Evolutionary conservation across 37 sponge, comb jelly and placozoan genomes (phyloP), one percentile per base, ranked within the genome.

Genomic region (Chondrosia reniformis): DNA sequence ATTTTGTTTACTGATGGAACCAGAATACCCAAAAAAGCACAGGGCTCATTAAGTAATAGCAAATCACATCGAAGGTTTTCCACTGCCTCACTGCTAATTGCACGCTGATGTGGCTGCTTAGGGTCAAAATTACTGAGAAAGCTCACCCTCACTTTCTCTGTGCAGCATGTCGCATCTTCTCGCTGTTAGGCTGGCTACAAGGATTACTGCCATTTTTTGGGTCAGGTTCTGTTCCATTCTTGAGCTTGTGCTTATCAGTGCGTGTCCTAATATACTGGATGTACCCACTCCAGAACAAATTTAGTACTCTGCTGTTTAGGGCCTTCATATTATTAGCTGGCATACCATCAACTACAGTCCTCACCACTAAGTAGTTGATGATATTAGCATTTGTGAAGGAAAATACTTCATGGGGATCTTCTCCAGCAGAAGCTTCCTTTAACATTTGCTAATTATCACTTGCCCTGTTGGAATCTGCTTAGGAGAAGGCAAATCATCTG

Each of bases 221-320:
- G 15, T 32, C 79, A 27, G 27, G 85, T 79, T 39, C 42, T 56
- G 64, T 78, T 84, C 85, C 85, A 84, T 39, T 78, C 49, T 41
- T 79, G 79, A 46, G 77, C 39, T 38, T 54, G 58, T 56, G 27
- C 8, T 56, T 33, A 10, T 43, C 66, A 36, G n/a, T 61, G 12
- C 13, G 24, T 27, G 36, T 24, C 37, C 75, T 33, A 41, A 80
- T 65, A 12, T 49, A 22, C 62, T 84, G 79, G 15, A 84, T 46
- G 56, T 84, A 79, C 8, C 85, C 85, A 84, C 85, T 63, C 6
- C 45, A 74, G 58, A 84, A 84, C 15, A 84, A 76, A 39, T 78
- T 69, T 24, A 30, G 22, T 55, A 79, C 85, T 8, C 52, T 46
- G 32, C 76, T 33, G 58, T 78, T 84, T 22, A 84, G 54, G 15